A percentile compares a stretch with the other conserved stretches of the same genome.
Evolutionary conservation across 1,140 invertebrate genomes (phyloP).

Genomic region (Cecropterus lyciades): DNA sequence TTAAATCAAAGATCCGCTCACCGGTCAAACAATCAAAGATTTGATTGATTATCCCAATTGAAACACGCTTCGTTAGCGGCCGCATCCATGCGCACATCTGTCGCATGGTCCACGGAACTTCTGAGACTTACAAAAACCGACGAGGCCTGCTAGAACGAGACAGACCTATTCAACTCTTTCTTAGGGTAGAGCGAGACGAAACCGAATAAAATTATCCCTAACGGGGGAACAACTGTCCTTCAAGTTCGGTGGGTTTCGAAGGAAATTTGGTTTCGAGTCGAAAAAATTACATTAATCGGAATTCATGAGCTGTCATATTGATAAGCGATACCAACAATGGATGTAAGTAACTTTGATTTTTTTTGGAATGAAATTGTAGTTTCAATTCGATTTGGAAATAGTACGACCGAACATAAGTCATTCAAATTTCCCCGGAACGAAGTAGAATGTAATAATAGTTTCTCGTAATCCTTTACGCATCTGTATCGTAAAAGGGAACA

Average conservation of each 20-base stretch:
- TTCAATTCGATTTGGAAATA: constrained; percentile 40
- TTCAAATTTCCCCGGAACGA: constrained; percentile 50
- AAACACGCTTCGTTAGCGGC: constrained; percentile 76
- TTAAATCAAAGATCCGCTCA: constrained; percentile 58
- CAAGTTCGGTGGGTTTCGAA: constrained; percentile 63
- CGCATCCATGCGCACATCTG: constrained; percentile 80
- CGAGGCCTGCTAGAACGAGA: constrained; percentile 59
- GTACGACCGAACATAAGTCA: constrained; percentile 31
- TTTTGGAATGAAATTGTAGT: background rate
- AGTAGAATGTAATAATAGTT: constrained; percentile 56
- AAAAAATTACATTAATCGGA: constrained; percentile 54
- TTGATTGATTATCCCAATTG: constrained; percentile 80
- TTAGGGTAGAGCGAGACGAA: constrained; percentile 48
- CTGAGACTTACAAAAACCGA: constrained; percentile 79
- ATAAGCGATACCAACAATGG: constrained; percentile 37
- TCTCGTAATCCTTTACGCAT: constrained; percentile 64
- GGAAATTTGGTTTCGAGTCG: constrained; percentile 53
- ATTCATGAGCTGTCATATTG: constrained; percentile 57
- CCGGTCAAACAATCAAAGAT: constrained; percentile 76
- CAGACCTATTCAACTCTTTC: constrained; percentile 42
- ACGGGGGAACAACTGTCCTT: constrained; percentile 59
- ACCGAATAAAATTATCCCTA: constrained; percentile 61
- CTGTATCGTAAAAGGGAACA: constrained; percentile 54
- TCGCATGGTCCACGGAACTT: constrained; percentile 76
- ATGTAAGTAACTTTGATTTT: constrained; percentile 11